Evolutionary conservation across 2,888 invertebrate genomes (phyloP), one percentile per base, ranked within the genome.

Genomic region (Callyntrura sp.): DNA sequence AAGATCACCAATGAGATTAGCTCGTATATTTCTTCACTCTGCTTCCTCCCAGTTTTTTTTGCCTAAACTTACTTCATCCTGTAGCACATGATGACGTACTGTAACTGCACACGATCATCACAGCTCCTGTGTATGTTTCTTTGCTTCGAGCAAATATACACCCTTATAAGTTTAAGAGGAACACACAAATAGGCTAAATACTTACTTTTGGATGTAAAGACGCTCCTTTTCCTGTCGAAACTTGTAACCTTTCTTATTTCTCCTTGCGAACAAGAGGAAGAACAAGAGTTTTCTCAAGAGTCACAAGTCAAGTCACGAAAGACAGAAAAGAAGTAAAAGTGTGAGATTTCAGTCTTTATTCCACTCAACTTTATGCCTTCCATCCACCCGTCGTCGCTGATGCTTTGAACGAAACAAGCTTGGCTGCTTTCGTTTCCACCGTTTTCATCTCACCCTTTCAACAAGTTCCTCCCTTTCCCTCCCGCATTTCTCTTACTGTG

Each of bases 1-100:
- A 87, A 87, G 81, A 81, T 81, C 81, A 70, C 87, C 70, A 81
- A 70, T 87, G 79, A 87, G 87, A 87, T 87, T 87, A 87, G 87
- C 87, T 81, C 57, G 68, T 62, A 48, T 17, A n/a, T 14, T 25
- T 5, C 51, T 60, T 81, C 62, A 20, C 43, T 62, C n/a, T 8
- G 43, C 45, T 62, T 60, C 45, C 14, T 20, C 81, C 60, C 51
- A 55, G 28, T 55, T 78, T 45, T 28, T 65, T 25, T 35, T 20
- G 0, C 48, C 73, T 23, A 1, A 4, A 20, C 0, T 73, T 1
- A 23, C 23, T 48, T 20, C 12, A 45, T 43, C 45, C 48, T 20
- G 20, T 12, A 48, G 48, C 23, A 73, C 48, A 35, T 43, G 25
- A 43, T 14, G 17, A 70, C 68, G 9, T 73, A 12, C 14, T 35